Conservation (phyloP, 2,113 vertebrate genomes). For the Poeciliopsis turrubarensis region DNA sequence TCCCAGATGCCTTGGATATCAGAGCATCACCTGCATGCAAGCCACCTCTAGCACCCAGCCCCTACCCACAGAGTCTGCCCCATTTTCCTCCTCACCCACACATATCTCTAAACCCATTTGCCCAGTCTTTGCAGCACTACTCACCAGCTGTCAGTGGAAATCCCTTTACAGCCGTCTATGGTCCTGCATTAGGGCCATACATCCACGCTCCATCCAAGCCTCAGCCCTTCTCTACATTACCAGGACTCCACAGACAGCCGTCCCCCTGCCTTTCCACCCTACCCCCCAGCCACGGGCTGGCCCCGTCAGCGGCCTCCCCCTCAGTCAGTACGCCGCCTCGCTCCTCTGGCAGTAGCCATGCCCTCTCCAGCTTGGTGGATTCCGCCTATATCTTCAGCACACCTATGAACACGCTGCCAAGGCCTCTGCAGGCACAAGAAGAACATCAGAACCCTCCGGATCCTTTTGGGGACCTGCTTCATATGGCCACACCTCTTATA, state of each 20-base stretch:
- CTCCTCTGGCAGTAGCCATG: slow-evolving; percentile 76
- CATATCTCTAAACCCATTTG: slow-evolving; percentile 86
- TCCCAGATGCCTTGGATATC: slow-evolving; percentile 19
- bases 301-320: slow-evolving; percentile 41
- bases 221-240: slow-evolving; percentile 78
- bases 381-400: slow-evolving; percentile 63
- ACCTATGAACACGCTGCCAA: slow-evolving; percentile 67
- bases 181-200: slow-evolving; percentile 75
- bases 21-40: slow-evolving; percentile 48
- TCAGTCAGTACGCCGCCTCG: slow-evolving; percentile 47
- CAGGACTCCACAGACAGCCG: slow-evolving; percentile 83
- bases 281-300: slow-evolving; percentile 41
- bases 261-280: slow-evolving; percentile 73
- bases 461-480: slow-evolving; percentile 92
- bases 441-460: slow-evolving; percentile 79
- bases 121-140: slow-evolving; percentile 79
- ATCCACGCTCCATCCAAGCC: slow-evolving; percentile 76
- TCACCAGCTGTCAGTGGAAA: slow-evolving; percentile 79
- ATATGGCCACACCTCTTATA: slow-evolving; percentile 81
- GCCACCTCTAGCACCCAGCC: slow-evolving; percentile 71
- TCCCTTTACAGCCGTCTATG: slow-evolving; percentile 80
- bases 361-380: slow-evolving; percentile 67
- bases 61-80: slow-evolving; percentile 72
- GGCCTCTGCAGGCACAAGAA: slow-evolving; percentile 72
- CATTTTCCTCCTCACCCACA: slow-evolving; percentile 74